A percentile compares a stretch with the other conserved stretches of the same genome.
phyloP scores from a whole-genome alignment of 2,113 vertebrate species.

The Corythoichthys haematopterus region DNA sequence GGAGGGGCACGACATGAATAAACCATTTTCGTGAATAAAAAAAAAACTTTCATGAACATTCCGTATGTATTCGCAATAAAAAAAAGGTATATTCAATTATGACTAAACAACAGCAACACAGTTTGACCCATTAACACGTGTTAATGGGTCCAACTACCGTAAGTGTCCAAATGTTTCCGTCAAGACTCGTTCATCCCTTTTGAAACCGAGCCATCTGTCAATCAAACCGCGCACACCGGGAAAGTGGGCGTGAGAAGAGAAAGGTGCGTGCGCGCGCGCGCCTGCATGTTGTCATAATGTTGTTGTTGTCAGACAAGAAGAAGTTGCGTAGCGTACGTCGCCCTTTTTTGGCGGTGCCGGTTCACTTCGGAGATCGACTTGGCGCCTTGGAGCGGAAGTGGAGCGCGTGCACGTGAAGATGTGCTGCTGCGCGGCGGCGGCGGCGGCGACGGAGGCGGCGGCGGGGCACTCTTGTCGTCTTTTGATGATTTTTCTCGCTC shows the following conservation, averaged over 20 bases:
- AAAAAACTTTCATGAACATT: too few species aligned
- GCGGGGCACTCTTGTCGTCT: neutral
- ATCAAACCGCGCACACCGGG: neutral
- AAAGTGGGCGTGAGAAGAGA: neutral
- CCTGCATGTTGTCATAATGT: neutral
- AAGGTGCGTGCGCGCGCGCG: neutral
- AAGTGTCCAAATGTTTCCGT: too few species aligned
- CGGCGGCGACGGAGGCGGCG: neutral
- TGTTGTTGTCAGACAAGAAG: neutral
- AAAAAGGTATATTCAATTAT: too few species aligned
- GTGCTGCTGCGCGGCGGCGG: neutral
- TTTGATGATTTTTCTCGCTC: neutral
- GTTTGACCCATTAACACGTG: too few species aligned
- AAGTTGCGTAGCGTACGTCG: neutral
- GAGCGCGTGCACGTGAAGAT: slow-evolving; percentile 18
- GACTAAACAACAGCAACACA: too few species aligned
- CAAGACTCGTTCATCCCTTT: neutral
- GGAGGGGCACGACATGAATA: too few species aligned
- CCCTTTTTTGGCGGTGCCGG: neutral
- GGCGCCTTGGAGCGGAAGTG: neutral
- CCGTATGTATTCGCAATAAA: too few species aligned
- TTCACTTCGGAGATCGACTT: neutral
- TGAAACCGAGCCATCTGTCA: neutral
- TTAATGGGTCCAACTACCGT: too few species aligned
- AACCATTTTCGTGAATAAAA: too few species aligned